Evolutionary conservation across 2,797 vertebrate genomes (phyloP).

Genomic region (Micrastur ruficollis): DNA sequence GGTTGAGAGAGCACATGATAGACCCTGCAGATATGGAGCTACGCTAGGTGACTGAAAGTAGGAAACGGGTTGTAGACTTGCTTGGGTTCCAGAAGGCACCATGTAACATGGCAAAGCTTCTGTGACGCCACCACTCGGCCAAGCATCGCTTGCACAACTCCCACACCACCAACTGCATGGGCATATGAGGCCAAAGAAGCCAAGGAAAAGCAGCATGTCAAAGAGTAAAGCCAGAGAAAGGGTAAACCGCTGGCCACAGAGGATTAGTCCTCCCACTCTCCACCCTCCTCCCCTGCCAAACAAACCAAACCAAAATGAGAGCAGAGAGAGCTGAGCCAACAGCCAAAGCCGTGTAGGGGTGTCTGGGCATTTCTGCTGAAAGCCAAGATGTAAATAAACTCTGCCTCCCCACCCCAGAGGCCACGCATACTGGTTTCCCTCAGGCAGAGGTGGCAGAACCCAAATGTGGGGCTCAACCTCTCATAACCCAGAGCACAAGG

Average conservation of each 20-base stretch:
- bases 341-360: not conserved
- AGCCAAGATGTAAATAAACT: not conserved
- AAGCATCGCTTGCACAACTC: not conserved
- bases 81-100: not conserved
- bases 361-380: not conserved
- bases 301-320: not conserved
- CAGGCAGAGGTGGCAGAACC: not conserved
- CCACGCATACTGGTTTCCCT: not conserved
- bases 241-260: not conserved
- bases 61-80: not conserved
- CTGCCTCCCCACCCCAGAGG: not conserved
- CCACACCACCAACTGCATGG: not conserved
- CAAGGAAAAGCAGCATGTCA: not conserved
- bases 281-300: rapidly evolving
- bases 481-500: not conserved
- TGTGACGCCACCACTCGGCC: rapidly evolving
- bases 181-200: not conserved
- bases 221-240: not conserved
- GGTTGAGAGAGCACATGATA: rapidly evolving
- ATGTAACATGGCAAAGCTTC: not conserved
- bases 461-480: rapidly evolving
- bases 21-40: rapidly evolving
- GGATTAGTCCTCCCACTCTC: not conserved
- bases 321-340: not conserved
- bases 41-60: not conserved